Conservation (phyloP, 2,888 invertebrate genomes). For the Gortyna flavago region DNA sequence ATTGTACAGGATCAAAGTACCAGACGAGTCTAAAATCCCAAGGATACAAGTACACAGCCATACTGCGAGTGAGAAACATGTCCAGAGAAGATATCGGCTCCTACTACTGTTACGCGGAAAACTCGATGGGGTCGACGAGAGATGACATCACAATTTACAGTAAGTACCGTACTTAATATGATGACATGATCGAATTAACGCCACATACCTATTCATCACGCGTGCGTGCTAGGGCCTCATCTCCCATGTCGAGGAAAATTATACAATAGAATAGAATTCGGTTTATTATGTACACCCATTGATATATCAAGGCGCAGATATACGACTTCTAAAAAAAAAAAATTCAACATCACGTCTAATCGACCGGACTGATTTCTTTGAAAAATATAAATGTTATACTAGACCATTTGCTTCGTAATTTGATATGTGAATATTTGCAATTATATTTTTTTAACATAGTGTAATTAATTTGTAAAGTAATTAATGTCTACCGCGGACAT, state of each 20-base stretch:
- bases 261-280: not conserved
- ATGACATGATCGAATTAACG: not conserved
- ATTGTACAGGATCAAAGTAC: conserved; percentile 75
- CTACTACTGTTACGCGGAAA: conserved; percentile 92
- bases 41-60: conserved; percentile 90
- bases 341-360: no score
- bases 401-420: no score
- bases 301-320: no score
- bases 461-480: no score
- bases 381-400: no score
- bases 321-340: no score
- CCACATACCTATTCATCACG: not conserved
- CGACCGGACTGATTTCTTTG: no score
- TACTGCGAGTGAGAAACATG: conserved; percentile 89
- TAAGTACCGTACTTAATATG: conserved; percentile 87
- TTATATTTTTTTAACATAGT: no score
- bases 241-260: not conserved
- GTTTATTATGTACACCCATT: not conserved
- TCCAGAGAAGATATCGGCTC: conserved; percentile 90
- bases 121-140: conserved; percentile 91
- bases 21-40: conserved; percentile 75
- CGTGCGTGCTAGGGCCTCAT: not conserved
- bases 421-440: no score
- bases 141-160: conserved; percentile 92
- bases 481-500: no score